phyloP scores from a whole-genome alignment of 2,113 vertebrate species.

The Tragelaphus scriptus region DNA sequence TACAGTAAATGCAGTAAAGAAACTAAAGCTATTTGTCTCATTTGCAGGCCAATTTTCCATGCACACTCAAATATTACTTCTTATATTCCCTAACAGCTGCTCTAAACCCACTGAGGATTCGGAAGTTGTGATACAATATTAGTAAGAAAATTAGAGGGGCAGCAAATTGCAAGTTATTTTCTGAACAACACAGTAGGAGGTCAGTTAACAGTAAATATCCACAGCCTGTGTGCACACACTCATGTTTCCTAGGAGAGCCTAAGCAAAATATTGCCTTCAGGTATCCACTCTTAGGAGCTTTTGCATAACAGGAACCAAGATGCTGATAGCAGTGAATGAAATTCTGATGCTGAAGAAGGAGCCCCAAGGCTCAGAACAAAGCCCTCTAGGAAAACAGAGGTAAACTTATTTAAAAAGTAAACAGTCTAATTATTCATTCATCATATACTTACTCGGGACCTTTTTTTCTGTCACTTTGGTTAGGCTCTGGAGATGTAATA shows the following conservation, averaged over 20 bases:
- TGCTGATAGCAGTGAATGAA: conserved; percentile 62
- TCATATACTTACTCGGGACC: background rate
- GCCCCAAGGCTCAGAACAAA: conserved; percentile 1
- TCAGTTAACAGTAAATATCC: conserved; percentile 58
- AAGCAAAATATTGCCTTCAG: conserved; percentile 68
- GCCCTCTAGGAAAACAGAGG: conserved; percentile 34
- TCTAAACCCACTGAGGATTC: conserved; percentile 51
- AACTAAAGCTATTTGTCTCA: conserved; percentile 55
- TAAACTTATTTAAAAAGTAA: conserved; percentile 48
- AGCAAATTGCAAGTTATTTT: conserved; percentile 49
- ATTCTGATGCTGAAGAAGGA: conserved; percentile 58
- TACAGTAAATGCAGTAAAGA: conserved; percentile 58
- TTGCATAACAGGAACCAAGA: conserved; percentile 73
- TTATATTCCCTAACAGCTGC: conserved; percentile 35
- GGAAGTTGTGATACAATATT: conserved; percentile 54
- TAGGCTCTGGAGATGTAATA: background rate
- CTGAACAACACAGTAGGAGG: conserved; percentile 44
- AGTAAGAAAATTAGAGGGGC: conserved; percentile 61
- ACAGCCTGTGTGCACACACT: background rate
- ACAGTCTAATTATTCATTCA: conserved; percentile 20
- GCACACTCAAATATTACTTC: conserved; percentile 63
- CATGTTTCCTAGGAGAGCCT: conserved; percentile 52
- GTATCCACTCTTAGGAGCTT: conserved; percentile 60
- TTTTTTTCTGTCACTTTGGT: background rate
- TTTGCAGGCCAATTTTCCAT: conserved; percentile 62